A percentile compares a stretch with the other conserved stretches of the same genome.
phyloP scores from a whole-genome alignment of 2,888 invertebrate genomes.

The Aricia artaxerxes region DNA sequence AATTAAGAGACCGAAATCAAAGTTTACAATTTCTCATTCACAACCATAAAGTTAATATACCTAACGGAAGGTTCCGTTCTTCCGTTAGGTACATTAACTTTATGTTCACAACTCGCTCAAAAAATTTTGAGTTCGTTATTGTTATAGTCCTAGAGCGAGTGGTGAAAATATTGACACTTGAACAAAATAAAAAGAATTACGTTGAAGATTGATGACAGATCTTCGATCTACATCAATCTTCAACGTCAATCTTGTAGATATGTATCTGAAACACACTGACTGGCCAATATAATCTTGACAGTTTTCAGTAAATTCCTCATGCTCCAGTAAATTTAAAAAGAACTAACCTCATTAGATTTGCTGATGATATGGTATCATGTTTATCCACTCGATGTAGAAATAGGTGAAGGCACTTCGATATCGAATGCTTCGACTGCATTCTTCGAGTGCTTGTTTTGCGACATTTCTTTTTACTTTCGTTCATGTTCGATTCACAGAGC shows the following conservation, averaged over 20 bases:
- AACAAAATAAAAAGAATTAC: too few relatives aligned
- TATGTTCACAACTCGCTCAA: too few relatives aligned
- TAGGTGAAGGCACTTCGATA: constrained; percentile 23
- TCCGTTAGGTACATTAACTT: too few relatives aligned
- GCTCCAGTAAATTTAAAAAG: not conserved
- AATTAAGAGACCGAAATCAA: too few relatives aligned
- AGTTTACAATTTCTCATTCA: too few relatives aligned
- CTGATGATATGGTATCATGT: constrained; percentile 14
- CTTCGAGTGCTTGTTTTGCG: constrained; percentile 10
- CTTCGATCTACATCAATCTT: too few relatives aligned
- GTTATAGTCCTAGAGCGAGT: too few relatives aligned
- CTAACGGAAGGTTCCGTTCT: too few relatives aligned
- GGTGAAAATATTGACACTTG: too few relatives aligned
- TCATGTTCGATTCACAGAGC: not conserved
- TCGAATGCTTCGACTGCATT: constrained; percentile 11
- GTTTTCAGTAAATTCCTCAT: not conserved
- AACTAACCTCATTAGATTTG: constrained; percentile 19
- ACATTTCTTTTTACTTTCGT: not conserved
- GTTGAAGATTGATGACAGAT: not conserved
- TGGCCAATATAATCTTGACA: not conserved
- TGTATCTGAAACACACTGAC: not conserved
- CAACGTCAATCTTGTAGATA: not conserved
- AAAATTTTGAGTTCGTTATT: too few relatives aligned
- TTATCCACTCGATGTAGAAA: constrained; percentile 20
- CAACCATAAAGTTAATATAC: too few relatives aligned